A percentile compares a stretch with the other conserved stretches of the same genome.
These are phyloP conservation scores for Augochlorella aurata DNA, from an alignment of 2,888 invertebrate genomes.

Conservation along the genomic window DNA sequence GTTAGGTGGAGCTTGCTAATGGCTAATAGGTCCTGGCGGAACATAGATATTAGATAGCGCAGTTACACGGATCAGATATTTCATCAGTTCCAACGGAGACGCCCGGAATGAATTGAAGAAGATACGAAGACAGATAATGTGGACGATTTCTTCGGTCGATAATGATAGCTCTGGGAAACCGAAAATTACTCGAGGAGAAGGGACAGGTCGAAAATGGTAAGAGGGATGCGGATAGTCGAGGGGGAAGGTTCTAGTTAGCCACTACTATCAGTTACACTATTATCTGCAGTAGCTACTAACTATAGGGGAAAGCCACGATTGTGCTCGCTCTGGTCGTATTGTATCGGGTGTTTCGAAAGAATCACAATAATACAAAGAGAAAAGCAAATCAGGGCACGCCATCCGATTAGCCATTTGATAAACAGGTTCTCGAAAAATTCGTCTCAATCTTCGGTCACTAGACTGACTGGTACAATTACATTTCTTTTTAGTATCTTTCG, in stretches of 20 bases:
- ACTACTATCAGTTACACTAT: constrained; percentile 81
- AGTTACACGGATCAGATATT: constrained; percentile 5
- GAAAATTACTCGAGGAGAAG: constrained; percentile 78
- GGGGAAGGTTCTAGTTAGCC: constrained; percentile 76
- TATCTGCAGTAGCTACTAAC: constrained; percentile 75
- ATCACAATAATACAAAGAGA: background rate
- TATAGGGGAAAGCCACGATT: constrained; percentile 69
- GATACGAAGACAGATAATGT: constrained; percentile 38
- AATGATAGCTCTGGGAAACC: constrained; percentile 77
- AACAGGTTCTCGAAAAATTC: background rate
- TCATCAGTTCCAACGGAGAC: constrained; percentile 19
- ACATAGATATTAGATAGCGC: background rate
- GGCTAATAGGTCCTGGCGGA: background rate
- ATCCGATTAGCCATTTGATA: background rate
- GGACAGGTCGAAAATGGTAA: constrained; percentile 66
- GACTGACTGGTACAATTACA: background rate
- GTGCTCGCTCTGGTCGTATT: constrained; percentile 38
- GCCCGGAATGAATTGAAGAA: constrained; percentile 28
- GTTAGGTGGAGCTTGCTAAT: background rate
- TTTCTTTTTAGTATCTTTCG: no score
- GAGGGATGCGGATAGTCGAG: constrained; percentile 64
- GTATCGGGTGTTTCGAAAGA: constrained; percentile 41
- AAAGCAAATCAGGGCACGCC: background rate
- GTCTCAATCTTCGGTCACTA: background rate
- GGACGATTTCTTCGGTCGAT: constrained; percentile 64